phyloP scores from a whole-genome alignment of 2,888 invertebrate genomes.

The Cheilosia soror region DNA sequence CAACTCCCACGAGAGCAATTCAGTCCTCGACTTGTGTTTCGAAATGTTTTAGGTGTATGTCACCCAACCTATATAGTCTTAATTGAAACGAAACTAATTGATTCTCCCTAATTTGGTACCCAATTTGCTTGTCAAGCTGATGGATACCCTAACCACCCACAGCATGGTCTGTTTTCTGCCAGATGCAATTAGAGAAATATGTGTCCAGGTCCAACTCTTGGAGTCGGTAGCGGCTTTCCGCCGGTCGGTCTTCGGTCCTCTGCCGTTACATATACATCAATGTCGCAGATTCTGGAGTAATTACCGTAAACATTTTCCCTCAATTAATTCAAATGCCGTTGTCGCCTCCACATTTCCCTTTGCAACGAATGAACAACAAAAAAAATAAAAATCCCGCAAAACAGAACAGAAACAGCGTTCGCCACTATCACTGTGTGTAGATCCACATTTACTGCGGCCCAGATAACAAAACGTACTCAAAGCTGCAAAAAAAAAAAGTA shows the following conservation, averaged over 20 bases:
- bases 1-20: background rate
- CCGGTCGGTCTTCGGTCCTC: background rate
- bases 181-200: conserved; percentile 50
- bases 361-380: conserved; percentile 2
- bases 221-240: conserved; percentile 11
- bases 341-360: conserved; percentile 46
- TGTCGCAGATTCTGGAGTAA: conserved; percentile 59
- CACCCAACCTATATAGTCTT: conserved; percentile 14
- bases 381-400: conserved; percentile 43
- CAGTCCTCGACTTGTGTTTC: background rate
- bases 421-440: conserved; percentile 24
- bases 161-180: background rate
- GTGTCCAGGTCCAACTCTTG: background rate
- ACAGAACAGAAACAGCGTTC: conserved; percentile 50
- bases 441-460: conserved; percentile 69
- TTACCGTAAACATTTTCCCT: conserved; percentile 67
- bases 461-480: conserved; percentile 65
- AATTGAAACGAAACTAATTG: conserved; percentile 69
- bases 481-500: conserved; percentile 42
- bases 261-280: background rate
- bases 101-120: conserved; percentile 52
- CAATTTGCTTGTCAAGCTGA: conserved; percentile 31
- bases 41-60: conserved; percentile 18
- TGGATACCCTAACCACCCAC: background rate
- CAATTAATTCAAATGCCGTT: conserved; percentile 62